Evolutionary conservation across 2,797 vertebrate genomes (phyloP), one percentile per base, ranked within the genome.

Genomic region (Gymnoscopelus braueri): DNA sequence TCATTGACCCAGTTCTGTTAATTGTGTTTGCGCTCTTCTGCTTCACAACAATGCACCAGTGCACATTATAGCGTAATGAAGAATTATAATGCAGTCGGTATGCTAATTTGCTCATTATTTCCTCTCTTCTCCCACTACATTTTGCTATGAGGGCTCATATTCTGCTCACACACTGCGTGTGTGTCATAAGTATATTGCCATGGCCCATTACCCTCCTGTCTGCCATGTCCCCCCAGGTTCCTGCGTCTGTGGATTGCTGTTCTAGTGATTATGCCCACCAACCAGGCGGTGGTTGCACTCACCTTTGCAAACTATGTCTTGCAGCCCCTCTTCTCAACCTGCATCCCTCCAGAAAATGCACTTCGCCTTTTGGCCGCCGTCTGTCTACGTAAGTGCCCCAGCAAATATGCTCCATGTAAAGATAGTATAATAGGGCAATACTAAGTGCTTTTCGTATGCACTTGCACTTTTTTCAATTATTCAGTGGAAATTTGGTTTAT

Each of bases 301-400:
- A 96, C 96, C 63, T 96, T 96, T 82, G 91, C 95, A 55, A 95
- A 94, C 88, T 96, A 96, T 6, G 74, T 95, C 63, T 77, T 96
- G 48, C 94, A 96, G 79, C 95, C 95, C 0, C 85, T 96, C 72
- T 96, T 95, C 80, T 92, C 93, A 48, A 88, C 93, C 68, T 96
- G 94, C 88, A 76, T 93, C 7, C 92, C 94, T 39, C 94, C 95
- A 0, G 94, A 95, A 60, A 83, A 32, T 0, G 86, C 89, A 51
- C 88, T 95, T 0, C 88, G 93, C 1, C 84, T 96, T 57, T 87
- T 96, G 47, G 95, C 95, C 0, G 94, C 91, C 0, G 80, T 94
- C 85, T 96, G 95, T 77, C 90, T 96, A 51, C 44, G 95, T 96
- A 87, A 96, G 95, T 95, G 8, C 8, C 8, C 39, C 39, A 44